Percentiles rank a stretch among this genome's conserved stretches.
Evolutionary conservation across 2,113 vertebrate species (phyloP).

Genomic region (Aldabrachelys gigantea): DNA sequence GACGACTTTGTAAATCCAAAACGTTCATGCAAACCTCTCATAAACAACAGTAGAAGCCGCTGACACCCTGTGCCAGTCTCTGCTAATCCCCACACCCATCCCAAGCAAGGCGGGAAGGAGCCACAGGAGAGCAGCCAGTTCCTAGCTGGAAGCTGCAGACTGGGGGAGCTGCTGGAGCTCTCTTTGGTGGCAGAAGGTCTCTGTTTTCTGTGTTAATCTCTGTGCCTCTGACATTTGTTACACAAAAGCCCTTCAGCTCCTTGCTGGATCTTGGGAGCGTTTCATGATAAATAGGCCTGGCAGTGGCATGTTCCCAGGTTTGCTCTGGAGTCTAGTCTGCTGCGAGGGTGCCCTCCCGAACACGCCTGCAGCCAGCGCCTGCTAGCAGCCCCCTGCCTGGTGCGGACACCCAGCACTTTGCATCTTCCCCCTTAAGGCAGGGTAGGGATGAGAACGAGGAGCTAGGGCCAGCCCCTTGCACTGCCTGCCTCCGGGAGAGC

Average conservation of each 20-base stretch:
- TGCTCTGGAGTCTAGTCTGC: background rate
- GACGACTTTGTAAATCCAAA: slow-evolving; percentile 59
- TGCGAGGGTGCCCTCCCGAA: too few relatives aligned
- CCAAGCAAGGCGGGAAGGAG: rapidly evolving
- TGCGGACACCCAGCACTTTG: too few relatives aligned
- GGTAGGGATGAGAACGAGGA: too few relatives aligned
- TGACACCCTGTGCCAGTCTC: background rate
- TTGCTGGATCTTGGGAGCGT: background rate
- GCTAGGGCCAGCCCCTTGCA: too few relatives aligned
- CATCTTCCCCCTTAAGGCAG: too few relatives aligned
- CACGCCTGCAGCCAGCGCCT: too few relatives aligned
- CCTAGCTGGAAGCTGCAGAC: rapidly evolving
- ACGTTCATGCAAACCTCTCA: slow-evolving; percentile 30
- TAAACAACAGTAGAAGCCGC: background rate
- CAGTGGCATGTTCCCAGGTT: background rate
- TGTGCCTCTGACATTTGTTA: background rate
- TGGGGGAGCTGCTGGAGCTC: too few relatives aligned
- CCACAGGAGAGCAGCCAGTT: rapidly evolving
- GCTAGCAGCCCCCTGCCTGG: too few relatives aligned
- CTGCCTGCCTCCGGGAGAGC: too few relatives aligned
- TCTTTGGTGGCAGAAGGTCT: background rate
- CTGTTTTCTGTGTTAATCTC: background rate
- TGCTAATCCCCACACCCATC: background rate
- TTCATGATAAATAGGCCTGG: background rate
- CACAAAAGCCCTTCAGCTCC: too few relatives aligned